A percentile compares a stretch with the other conserved stretches of the same genome.
These are phyloP conservation scores for Lysiphlebus fabarum DNA, from an alignment of 1,140 invertebrate genomes.

Conservation along the genomic window DNA sequence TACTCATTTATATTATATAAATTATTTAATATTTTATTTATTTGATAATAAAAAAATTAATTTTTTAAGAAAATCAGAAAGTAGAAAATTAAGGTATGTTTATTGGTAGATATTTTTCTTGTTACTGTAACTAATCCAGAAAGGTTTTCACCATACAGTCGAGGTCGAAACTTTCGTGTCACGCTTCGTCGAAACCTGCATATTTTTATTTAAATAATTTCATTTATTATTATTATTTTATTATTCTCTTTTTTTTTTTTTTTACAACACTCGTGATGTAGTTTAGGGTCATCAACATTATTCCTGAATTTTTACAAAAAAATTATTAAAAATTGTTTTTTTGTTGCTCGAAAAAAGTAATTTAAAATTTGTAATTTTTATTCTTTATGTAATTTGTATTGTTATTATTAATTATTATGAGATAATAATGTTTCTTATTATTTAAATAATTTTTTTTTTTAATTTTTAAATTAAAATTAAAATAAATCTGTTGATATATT, in stretches of 20 bases:
- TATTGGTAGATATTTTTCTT: background rate
- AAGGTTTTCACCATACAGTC: conserved; percentile 20
- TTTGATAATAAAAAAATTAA: background rate
- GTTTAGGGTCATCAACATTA: no score
- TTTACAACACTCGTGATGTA: conserved; percentile 9
- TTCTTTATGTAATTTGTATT: no score
- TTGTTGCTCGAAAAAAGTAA: no score
- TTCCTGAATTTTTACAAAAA: no score
- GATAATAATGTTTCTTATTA: no score
- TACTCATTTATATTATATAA: no score
- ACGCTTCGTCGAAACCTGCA: conserved; percentile 21
- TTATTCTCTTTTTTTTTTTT: background rate
- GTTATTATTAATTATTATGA: no score
- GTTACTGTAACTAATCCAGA: background rate
- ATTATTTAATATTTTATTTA: background rate
- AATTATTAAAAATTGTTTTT: no score
- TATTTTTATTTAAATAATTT: conserved; percentile 10
- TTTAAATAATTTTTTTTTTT: no score
- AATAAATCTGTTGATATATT: no score
- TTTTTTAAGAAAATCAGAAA: background rate
- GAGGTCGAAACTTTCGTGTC: conserved; percentile 27
- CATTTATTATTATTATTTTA: background rate
- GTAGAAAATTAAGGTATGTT: background rate
- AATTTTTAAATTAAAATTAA: no score
- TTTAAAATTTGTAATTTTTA: no score